Base-by-base conservation (phyloP, 1,140 invertebrate genomes). In the Neoseiulus cucumeris region DNA sequence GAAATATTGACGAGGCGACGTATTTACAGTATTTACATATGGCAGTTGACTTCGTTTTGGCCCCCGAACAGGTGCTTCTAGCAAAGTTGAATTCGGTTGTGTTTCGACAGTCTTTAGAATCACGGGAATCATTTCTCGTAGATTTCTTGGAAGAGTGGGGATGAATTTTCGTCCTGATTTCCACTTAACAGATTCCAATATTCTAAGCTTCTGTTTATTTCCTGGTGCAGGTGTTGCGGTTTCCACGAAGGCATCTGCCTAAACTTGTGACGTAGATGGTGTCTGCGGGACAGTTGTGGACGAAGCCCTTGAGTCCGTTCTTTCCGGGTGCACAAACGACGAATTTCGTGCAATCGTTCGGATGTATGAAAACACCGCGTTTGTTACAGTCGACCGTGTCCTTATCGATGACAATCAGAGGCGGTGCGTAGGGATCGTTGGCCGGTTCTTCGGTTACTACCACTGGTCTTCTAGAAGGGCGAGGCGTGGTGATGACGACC, bases 221-320 rank as follows among this genome's bases (percentile, higher is more conserved):
- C 25, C 51, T 25, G n/a, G 17, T 59, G 30, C 69, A 70, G 1
- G 45, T 42, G 20, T 33, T 66, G 12, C 66, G 64, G 44, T 70
- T 66, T 0, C 69, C 69, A 12, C 47, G 55, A n/a, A 29, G 39
- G 14, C 69, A 70, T 12, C 69, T 64, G 28, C 67, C 68, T 18
- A 67, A 66, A 2, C 28, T 18, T 2, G 69, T 68, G 25, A 65
- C 44, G 44, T 71, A 73, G 9, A 68, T 65, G 12, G 69, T 69
- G 7, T 71, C 66, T 33, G 71, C 68, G 20, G 72, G 72, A 68
- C 72, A 73, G 45, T 72, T 68, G 64, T 72, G 72, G 1, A 68
- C 67, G 18, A 68, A 69, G 1, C 70, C 66, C 7, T 68, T 65
- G 5, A 70, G 66, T 7, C 65, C 67, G n/a, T 68, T 64, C 4